Evolutionary conservation across 2,888 invertebrate species (phyloP).

Genomic region (Drosophila flavopinicola): DNA sequence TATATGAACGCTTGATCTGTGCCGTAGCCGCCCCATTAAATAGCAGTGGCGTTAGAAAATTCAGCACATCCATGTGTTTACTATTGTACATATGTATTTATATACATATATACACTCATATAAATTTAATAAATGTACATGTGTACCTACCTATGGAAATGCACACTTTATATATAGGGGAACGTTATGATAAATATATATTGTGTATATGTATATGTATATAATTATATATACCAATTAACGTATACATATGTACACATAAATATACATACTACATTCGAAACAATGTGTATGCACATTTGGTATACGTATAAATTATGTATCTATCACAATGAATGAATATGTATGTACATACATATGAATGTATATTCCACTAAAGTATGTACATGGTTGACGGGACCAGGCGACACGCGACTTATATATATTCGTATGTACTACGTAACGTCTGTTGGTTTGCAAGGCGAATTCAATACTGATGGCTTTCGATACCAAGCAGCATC

Average conservation of each 20-base stretch:
- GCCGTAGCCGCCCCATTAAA: neutral
- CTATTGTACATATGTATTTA: neutral
- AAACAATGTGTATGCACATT: neutral
- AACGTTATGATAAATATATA: neutral
- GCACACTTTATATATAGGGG: neutral
- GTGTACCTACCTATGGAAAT: conserved; percentile 1
- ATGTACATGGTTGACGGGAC: conserved; percentile 29
- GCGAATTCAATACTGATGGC: conserved; percentile 67
- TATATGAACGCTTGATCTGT: conserved; percentile 1
- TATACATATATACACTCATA: neutral
- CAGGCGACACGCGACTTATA: conserved; percentile 48
- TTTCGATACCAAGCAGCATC: conserved; percentile 33
- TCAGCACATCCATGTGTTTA: conserved; percentile 1
- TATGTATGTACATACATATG: conserved; percentile 6
- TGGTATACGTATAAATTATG: conserved; percentile 3
- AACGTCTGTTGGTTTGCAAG: conserved; percentile 69
- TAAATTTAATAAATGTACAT: neutral
- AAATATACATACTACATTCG: conserved; percentile 28
- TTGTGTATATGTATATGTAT: conserved; percentile 18
- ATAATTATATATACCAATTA: conserved; percentile 18
- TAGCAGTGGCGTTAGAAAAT: neutral
- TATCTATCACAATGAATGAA: conserved; percentile 8
- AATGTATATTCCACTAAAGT: conserved; percentile 15
- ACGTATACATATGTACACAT: conserved; percentile 19
- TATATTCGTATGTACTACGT: conserved; percentile 12